Evolutionary conservation across 2,888 invertebrate species (phyloP), one percentile per base, ranked within the genome.

Genomic region (Molorchus minor): DNA sequence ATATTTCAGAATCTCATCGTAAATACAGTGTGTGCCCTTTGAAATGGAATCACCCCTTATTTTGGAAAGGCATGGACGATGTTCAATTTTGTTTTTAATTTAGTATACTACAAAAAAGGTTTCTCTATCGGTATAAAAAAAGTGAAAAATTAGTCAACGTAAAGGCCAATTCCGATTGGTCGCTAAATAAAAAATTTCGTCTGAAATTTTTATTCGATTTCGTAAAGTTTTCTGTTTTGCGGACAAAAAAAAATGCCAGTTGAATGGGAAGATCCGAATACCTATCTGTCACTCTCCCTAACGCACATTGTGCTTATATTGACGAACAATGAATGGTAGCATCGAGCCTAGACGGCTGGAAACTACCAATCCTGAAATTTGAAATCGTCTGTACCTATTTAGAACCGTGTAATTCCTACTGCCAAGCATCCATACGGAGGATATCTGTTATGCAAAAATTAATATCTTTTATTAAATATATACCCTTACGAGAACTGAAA

Each of bases 251-350:
- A 55, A 45, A 55, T 41, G 40, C 30, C 55, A 55, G 55, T 40
- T 55, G 55, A 46, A 55, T 55, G 25, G 46, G 41, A 55, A 38
- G 55, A 30, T 15, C 52, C 21, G 52, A 52, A 46, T 45, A 46
- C 40, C 55, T 45, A 46, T 46, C 55, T 46, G 55, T 55, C 55
- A 55, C 55, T 45, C 36, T 55, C 46, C 35, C 36, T 45, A 46
- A 29, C 40, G 46, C 40, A 46, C 38, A 55, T 29, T 41, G 41
- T 40, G 36, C 40, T 25, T 19, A 55, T 55, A 55, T 55, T 47
- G 55, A 55, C 55, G 46, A 40, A 55, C 55, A 55, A 46, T 46
- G 46, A 40, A 45, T 36, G 36, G 38, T 45, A 16, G 46, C 55
- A 47, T 55, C 55, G 40, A 30, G 40, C 13, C 46, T 46, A 55